Percentiles rank a stretch among this genome's conserved stretches.
phyloP scores from a whole-genome alignment of 2,113 vertebrate genomes.

The Eupsittula cactorum region DNA sequence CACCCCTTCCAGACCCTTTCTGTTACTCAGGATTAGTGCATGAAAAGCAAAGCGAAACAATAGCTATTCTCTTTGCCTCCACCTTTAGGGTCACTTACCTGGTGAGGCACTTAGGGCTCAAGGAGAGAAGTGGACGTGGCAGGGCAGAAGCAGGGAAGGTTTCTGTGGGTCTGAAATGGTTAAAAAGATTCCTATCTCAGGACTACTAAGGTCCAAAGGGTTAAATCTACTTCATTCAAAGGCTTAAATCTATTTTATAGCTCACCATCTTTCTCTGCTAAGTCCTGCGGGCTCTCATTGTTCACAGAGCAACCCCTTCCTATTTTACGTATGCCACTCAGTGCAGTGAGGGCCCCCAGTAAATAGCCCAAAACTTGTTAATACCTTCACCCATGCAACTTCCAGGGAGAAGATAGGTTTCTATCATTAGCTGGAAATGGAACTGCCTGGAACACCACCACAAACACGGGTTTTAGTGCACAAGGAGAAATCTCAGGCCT shows the following conservation, averaged over 20 bases:
- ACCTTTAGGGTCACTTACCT: neutral
- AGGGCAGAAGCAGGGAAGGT: neutral
- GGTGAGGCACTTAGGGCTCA: neutral
- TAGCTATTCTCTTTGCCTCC: neutral
- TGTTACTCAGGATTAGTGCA: neutral
- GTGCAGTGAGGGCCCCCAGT: neutral
- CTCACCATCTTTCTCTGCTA: conserved; percentile 6
- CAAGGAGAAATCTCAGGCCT: conserved; percentile 46
- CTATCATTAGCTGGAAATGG: conserved; percentile 65
- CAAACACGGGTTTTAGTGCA: conserved; percentile 51
- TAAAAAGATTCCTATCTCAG: conserved; percentile 47
- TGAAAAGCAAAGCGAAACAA: neutral
- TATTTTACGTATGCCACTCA: neutral
- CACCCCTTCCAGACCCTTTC: neutral
- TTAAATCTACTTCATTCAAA: conserved; percentile 13
- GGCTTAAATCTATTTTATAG: neutral
- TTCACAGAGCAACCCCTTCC: neutral
- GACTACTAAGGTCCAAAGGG: neutral
- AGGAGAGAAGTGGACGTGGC: neutral
- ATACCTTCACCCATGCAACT: conserved; percentile 5
- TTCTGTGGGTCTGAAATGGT: conserved; percentile 24
- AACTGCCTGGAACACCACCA: conserved; percentile 71
- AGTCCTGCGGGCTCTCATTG: neutral
- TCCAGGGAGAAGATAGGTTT: conserved; percentile 48
- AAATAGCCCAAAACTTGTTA: neutral